Conservation (phyloP, 2,113 vertebrate genomes). For the Pteropus alecto region DNA sequence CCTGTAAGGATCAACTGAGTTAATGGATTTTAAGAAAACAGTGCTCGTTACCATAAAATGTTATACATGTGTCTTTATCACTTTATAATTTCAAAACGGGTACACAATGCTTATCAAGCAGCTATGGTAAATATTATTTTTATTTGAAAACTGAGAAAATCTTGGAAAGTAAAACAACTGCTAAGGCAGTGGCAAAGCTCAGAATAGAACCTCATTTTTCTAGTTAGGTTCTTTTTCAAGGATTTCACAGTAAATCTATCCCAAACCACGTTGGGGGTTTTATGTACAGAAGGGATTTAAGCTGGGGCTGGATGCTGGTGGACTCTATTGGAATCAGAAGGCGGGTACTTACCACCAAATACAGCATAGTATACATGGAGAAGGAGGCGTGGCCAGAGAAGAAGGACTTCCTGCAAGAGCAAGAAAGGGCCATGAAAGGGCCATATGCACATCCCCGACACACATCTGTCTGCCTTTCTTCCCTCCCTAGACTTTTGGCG, state of each 20-base stretch:
- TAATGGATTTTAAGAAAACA: neutral
- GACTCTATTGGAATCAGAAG: neutral
- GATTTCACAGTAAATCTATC: neutral
- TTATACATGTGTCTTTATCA: neutral
- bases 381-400: conserved; percentile 99
- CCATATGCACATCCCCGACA: neutral
- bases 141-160: neutral
- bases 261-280: neutral
- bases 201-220: neutral
- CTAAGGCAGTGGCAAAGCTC: neutral
- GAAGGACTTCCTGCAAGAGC: conserved; percentile 95
- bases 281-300: neutral
- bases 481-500: neutral
- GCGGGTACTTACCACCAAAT: conserved; percentile 94
- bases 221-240: neutral
- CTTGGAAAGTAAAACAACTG: neutral
- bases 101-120: neutral
- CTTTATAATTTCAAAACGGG: conserved; percentile 13
- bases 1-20: neutral
- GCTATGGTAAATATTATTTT: neutral
- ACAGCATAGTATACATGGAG: conserved; percentile 98
- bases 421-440: conserved; percentile 70
- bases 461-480: neutral
- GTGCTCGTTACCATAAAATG: neutral
- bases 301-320: neutral